These are phyloP conservation scores for Echinops telfairi DNA, from an alignment of 2,113 vertebrate genomes.

Conservation along the genomic window DNA sequence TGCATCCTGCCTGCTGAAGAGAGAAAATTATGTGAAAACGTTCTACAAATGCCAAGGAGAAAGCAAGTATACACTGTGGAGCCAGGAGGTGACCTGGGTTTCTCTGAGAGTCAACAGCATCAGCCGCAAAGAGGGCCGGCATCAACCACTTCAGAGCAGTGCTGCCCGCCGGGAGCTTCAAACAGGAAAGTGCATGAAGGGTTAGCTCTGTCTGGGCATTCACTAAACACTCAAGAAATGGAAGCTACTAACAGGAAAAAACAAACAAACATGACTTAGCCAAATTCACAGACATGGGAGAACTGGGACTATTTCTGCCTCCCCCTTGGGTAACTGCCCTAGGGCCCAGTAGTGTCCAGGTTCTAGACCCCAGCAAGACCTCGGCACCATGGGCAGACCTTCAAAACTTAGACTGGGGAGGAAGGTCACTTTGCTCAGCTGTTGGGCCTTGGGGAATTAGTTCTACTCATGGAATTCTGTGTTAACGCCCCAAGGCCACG, in stretches of 20 bases:
- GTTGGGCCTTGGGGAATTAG: neutral
- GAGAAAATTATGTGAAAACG: neutral
- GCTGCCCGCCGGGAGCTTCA: neutral
- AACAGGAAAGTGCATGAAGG: accelerated
- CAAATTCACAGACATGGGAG: neutral
- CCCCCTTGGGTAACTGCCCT: neutral
- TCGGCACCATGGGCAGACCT: neutral
- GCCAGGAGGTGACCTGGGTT: neutral
- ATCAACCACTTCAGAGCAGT: accelerated
- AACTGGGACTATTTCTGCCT: neutral
- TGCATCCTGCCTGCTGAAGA: neutral
- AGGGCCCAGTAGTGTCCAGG: neutral
- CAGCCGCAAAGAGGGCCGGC: neutral
- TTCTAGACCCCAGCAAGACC: neutral
- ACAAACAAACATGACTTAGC: neutral
- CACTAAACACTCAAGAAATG: neutral
- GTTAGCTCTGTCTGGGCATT: neutral
- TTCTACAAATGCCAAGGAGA: neutral
- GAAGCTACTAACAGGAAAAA: neutral
- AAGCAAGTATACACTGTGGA: neutral
- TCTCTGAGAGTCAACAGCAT: neutral
- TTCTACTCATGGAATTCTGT: neutral
- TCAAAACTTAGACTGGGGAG: no score
- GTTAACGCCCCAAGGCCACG: neutral
- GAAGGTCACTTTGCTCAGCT: neutral